A percentile compares a stretch with the other conserved stretches of the same genome.
These are phyloP conservation scores for Enhydra lutris DNA, from an alignment of 2,113 vertebrate genomes.

Conservation along the genomic window DNA sequence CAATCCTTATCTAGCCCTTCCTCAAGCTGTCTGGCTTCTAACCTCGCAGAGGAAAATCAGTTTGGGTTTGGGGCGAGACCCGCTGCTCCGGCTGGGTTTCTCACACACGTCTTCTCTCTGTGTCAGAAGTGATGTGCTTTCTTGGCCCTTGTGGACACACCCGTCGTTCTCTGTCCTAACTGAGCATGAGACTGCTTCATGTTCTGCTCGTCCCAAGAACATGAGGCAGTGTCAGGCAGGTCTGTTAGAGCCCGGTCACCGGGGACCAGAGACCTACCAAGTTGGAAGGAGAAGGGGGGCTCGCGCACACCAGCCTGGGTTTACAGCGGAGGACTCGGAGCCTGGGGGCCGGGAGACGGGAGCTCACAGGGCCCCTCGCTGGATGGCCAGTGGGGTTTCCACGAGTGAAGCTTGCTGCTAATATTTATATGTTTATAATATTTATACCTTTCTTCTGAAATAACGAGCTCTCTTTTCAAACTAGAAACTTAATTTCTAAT, in stretches of 20 bases:
- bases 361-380: not conserved
- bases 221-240: not conserved
- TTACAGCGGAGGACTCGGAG: not conserved
- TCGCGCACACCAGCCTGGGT: not conserved
- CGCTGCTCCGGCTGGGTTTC: not conserved
- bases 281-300: not conserved
- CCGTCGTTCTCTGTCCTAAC: slow-evolving; percentile 13
- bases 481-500: not conserved
- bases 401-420: not conserved
- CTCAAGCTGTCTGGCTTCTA: not conserved
- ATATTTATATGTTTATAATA: not conserved
- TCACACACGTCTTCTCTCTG: slow-evolving; percentile 5
- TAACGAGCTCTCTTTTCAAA: not conserved
- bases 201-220: not conserved
- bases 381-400: not conserved
- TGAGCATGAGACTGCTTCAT: slow-evolving; percentile 28
- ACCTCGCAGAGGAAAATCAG: not conserved
- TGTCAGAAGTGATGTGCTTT: not conserved
- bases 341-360: not conserved
- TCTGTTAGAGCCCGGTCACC: not conserved
- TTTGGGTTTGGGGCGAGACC: not conserved
- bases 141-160: not conserved
- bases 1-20: not conserved
- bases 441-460: not conserved
- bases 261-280: not conserved